A percentile compares a stretch with the other conserved stretches of the same genome.
phyloP scores from a whole-genome alignment of 2,797 vertebrate species.

The Tiaroga cobitis region DNA sequence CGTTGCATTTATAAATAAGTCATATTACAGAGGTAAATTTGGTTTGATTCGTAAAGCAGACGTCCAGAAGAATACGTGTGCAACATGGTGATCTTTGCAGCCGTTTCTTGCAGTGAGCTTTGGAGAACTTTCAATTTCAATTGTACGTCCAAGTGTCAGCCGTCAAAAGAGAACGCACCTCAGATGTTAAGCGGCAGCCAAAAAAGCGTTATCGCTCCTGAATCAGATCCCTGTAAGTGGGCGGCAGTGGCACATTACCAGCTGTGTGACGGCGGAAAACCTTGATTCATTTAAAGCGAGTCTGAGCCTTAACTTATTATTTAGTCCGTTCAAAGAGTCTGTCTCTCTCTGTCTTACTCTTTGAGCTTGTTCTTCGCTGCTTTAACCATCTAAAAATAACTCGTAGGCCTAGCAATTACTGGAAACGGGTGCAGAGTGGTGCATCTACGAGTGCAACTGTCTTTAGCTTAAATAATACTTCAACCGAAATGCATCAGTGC shows the following conservation, averaged over 20 bases:
- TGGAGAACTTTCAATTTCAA: constrained; percentile 17
- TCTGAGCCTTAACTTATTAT: constrained; percentile 48
- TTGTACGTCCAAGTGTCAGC: background rate
- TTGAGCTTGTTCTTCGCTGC: constrained; percentile 55
- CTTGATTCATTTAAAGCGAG: constrained; percentile 58
- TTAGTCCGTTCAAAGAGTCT: constrained; percentile 44
- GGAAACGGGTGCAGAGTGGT: constrained; percentile 56
- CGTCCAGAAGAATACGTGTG: background rate
- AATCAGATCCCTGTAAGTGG: constrained; percentile 51
- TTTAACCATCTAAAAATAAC: constrained; percentile 66
- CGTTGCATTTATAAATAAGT: background rate
- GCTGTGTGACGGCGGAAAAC: constrained; percentile 55
- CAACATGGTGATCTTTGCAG: background rate
- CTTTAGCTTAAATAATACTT: constrained; percentile 43
- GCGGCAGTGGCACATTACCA: constrained; percentile 42
- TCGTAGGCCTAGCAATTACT: constrained; percentile 62
- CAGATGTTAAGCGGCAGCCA: constrained; percentile 32
- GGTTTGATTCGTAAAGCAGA: no score
- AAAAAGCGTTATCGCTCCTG: constrained; percentile 29
- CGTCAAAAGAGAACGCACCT: constrained; percentile 29
- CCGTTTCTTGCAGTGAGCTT: background rate
- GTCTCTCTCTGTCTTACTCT: constrained; percentile 36
- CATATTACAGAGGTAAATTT: background rate
- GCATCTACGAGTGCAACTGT: constrained; percentile 52
- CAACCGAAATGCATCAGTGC: constrained; percentile 33